Conservation (phyloP, 2,113 vertebrate species). For the Nycticryphes semicollaris region DNA sequence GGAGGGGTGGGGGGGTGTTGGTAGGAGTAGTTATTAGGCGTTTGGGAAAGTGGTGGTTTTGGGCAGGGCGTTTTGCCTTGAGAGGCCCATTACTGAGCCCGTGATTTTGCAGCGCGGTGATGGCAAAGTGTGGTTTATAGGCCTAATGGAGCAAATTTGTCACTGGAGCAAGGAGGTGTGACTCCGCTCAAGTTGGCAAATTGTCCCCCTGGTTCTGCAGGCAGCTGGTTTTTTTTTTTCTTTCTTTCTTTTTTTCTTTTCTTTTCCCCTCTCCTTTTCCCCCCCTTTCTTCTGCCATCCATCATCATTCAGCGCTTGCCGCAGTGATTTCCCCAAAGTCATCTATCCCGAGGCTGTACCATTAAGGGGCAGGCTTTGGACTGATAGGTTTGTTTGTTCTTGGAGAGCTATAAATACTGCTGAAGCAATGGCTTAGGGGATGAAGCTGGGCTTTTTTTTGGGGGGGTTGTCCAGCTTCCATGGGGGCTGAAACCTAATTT, state of each 20-base stretch:
- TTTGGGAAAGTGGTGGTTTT: slow-evolving; percentile 33
- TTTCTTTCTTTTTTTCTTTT: neutral
- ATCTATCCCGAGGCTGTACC: slow-evolving; percentile 51
- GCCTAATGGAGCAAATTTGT: slow-evolving; percentile 60
- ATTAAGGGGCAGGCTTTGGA: neutral
- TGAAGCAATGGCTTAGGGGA: slow-evolving; percentile 17
- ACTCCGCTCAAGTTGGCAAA: slow-evolving; percentile 26
- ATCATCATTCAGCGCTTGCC: slow-evolving; percentile 1
- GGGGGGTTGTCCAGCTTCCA: neutral
- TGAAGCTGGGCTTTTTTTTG: neutral
- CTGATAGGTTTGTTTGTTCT: slow-evolving; percentile 54
- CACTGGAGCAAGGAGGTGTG: slow-evolving; percentile 60
- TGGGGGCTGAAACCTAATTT: neutral
- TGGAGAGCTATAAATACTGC: slow-evolving; percentile 49
- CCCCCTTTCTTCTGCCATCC: neutral
- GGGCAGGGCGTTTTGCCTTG: neutral
- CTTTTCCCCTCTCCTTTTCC: neutral
- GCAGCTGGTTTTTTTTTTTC: neutral
- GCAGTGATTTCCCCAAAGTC: slow-evolving; percentile 66
- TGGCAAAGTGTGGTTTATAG: slow-evolving; percentile 35
- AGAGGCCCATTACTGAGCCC: neutral
- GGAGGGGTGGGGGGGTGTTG: no score
- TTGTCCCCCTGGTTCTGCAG: slow-evolving; percentile 41
- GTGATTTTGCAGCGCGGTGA: neutral
- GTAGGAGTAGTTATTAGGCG: neutral